Conservation (phyloP, 1,140 invertebrate genomes). For the Contarinia nasturtii region DNA sequence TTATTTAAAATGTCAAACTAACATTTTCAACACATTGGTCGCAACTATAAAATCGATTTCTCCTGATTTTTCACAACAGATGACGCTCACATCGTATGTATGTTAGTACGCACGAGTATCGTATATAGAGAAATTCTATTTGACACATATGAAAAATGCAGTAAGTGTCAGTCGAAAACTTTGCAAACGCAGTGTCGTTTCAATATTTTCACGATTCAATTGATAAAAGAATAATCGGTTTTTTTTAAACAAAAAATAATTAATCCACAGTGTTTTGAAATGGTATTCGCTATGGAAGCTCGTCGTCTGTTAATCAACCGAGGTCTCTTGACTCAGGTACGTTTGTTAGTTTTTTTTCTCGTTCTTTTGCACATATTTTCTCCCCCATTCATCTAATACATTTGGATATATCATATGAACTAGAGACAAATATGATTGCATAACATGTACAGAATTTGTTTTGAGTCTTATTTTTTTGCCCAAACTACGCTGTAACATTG, state of each 20-base stretch:
- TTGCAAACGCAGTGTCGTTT: slow-evolving; percentile 24
- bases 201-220: slow-evolving; percentile 8
- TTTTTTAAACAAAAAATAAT: not conserved
- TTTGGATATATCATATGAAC: not conserved
- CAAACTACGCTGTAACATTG: no score
- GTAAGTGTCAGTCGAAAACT: not conserved
- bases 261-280: no score
- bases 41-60: no score
- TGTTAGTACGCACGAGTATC: no score
- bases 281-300: slow-evolving; percentile 18
- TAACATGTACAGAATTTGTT: not conserved
- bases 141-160: no score
- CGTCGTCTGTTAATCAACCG: slow-evolving; percentile 15
- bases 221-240: not conserved
- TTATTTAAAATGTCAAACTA: no score
- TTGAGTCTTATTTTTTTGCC: not conserved
- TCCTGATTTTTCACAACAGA: no score
- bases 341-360: slow-evolving; percentile 1
- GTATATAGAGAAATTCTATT: no score
- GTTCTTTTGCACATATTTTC: not conserved
- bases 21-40: no score
- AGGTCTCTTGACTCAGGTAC: slow-evolving; percentile 17
- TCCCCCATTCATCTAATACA: no score
- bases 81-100: no score
- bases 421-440: not conserved